Conservation (phyloP, 2,113 vertebrate genomes). For the Macaca mulatta region DNA sequence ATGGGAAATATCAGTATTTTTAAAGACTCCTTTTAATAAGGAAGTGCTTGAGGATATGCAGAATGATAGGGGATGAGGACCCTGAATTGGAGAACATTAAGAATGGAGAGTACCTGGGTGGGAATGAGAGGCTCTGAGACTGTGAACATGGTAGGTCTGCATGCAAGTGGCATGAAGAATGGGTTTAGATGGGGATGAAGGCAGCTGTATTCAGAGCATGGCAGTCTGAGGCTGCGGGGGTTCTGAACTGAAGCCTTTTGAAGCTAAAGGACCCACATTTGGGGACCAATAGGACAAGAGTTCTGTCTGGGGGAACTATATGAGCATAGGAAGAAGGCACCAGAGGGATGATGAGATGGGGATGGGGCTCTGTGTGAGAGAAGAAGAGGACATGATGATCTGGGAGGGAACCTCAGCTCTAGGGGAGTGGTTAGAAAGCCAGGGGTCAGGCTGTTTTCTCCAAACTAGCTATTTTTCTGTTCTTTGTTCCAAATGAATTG, state of each 20-base stretch:
- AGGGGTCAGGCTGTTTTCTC: neutral
- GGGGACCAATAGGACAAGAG: neutral
- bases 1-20: neutral
- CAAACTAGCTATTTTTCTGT: constrained; percentile 23
- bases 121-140: neutral
- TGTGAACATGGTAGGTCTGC: neutral
- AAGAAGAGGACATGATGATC: neutral
- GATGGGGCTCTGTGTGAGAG: neutral
- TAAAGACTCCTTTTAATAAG: neutral
- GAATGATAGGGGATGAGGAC: neutral
- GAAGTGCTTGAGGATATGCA: neutral
- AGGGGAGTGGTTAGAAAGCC: constrained; percentile 1
- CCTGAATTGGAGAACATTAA: neutral
- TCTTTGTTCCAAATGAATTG: constrained; percentile 61
- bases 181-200: neutral
- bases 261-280: neutral
- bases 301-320: neutral
- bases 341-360: neutral
- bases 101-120: neutral
- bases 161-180: neutral
- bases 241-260: neutral
- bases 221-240: neutral
- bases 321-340: neutral
- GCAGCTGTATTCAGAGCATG: neutral
- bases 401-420: neutral